Conservation (phyloP, 2,888 invertebrate species). For the Pinctada fucata region DNA sequence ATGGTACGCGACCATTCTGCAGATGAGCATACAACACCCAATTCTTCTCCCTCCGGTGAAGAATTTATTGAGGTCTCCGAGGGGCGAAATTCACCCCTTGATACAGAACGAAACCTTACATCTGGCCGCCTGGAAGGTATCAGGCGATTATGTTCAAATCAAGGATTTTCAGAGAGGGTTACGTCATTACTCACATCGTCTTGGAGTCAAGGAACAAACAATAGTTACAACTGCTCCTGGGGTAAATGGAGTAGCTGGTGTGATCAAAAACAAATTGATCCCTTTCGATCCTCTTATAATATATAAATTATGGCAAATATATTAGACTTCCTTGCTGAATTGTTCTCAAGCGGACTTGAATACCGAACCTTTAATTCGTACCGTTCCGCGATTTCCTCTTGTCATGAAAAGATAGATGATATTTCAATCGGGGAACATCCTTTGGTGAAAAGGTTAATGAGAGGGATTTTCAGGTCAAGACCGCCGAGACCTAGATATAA, state of each 20-base stretch:
- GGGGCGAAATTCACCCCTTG: not conserved
- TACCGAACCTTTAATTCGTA: slow-evolving; percentile 8
- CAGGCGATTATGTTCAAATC: not conserved
- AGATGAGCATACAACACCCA: not conserved
- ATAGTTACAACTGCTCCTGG: slow-evolving; percentile 11
- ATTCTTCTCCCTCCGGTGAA: not conserved
- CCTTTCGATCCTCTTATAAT: slow-evolving; percentile 15
- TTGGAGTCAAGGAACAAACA: slow-evolving; percentile 8
- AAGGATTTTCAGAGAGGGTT: slow-evolving; percentile 10
- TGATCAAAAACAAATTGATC: slow-evolving; percentile 2
- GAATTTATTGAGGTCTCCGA: not conserved
- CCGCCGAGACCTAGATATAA: slow-evolving; percentile 17
- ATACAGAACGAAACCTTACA: slow-evolving; percentile 1
- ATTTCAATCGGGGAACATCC: slow-evolving; percentile 3
- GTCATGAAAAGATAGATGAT: slow-evolving; percentile 15
- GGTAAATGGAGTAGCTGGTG: slow-evolving; percentile 7
- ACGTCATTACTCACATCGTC: not conserved
- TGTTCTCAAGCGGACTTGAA: slow-evolving; percentile 2
- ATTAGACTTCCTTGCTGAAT: not conserved
- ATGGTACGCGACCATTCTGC: slow-evolving; percentile 20
- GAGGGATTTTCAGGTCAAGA: slow-evolving; percentile 14
- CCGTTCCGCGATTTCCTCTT: slow-evolving; percentile 24
- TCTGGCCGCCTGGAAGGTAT: slow-evolving; percentile 11
- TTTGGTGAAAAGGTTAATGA: slow-evolving; percentile 20
- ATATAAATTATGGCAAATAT: not conserved